Evolutionary conservation across 2,888 invertebrate genomes (phyloP).

Genomic region (Oscheius sp.): DNA sequence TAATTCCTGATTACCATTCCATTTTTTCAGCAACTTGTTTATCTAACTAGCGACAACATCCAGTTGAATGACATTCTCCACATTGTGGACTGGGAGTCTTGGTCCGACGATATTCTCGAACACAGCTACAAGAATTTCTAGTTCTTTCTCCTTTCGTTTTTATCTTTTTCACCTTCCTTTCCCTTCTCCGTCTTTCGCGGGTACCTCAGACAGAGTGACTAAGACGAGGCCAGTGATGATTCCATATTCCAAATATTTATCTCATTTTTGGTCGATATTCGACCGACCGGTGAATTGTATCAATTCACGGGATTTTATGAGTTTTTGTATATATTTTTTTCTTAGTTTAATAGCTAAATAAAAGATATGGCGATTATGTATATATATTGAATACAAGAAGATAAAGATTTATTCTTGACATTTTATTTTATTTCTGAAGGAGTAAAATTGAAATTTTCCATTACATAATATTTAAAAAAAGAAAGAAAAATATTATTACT

Average conservation of each 20-base stretch:
- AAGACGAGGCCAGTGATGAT: not conserved
- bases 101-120: conserved; percentile 29
- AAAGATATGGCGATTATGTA: too few species aligned
- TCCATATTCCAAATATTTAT: not conserved
- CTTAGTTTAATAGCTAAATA: too few species aligned
- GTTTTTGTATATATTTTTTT: too few species aligned
- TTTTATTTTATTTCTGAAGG: too few species aligned
- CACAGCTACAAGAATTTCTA: conserved; percentile 32
- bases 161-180: not conserved
- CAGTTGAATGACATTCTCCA: conserved; percentile 62
- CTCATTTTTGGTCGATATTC: not conserved
- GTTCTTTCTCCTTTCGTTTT: not conserved
- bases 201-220: conserved; percentile 2
- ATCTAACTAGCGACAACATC: conserved; percentile 60
- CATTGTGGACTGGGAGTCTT: conserved; percentile 35
- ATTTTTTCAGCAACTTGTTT: conserved; percentile 63
- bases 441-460: too few species aligned
- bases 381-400: too few species aligned
- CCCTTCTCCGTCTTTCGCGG: conserved; percentile 5
- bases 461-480: too few species aligned
- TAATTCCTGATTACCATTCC: not conserved
- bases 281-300: conserved; percentile 8
- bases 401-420: too few species aligned
- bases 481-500: too few species aligned
- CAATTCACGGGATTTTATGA: conserved; percentile 13